Evolutionary conservation across 2,888 invertebrate species (phyloP), one percentile per base, ranked within the genome.

Genomic region (Cyaniris semiargus): DNA sequence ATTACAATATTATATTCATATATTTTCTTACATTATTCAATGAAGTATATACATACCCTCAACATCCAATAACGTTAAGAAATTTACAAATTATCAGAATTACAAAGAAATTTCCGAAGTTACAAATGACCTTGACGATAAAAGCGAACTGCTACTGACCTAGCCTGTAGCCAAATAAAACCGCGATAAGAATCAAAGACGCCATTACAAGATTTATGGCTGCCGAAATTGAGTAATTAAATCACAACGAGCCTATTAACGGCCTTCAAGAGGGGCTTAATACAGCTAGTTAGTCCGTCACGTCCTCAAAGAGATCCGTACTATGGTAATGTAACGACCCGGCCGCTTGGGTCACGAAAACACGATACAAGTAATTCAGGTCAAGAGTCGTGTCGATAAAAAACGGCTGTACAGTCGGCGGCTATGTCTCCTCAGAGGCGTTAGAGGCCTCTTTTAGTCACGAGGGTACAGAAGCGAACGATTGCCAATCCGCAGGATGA

Each of bases 351-450:
- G 81, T 81, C 81, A 80, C 78, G 81, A 77, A 77, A 79, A 77
- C 76, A 80, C 78, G 80, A 80, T 76, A 79, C 79, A 78, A 70
- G 79, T 80, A 78, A 83, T 81, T 79, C 81, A 75, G 82, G 81
- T 81, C 82, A 81, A 83, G 82, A 79, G 81, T 79, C 79, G 77
- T 76, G 79, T 79, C 79, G 79, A 81, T 80, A 78, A 79, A 81
- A 80, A 80, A 78, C 79, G 75, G 76, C 76, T 70, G 48, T 70
- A 78, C 70, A 60, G 77, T 44, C 71, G 70, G 66, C 27, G 27
- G 13, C 66, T 13, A 5, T 31, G 66, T 66, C 60, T 27, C 21
- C 8, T 53, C 18, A 18, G 5, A 53, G 53, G 53, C 53, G 13
- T 56, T 56, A 56, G 56, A 56, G 56, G 56, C 56, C n/a, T 18